phyloP scores from a whole-genome alignment of 2,888 invertebrate genomes.

The Harpalus rufipes region DNA sequence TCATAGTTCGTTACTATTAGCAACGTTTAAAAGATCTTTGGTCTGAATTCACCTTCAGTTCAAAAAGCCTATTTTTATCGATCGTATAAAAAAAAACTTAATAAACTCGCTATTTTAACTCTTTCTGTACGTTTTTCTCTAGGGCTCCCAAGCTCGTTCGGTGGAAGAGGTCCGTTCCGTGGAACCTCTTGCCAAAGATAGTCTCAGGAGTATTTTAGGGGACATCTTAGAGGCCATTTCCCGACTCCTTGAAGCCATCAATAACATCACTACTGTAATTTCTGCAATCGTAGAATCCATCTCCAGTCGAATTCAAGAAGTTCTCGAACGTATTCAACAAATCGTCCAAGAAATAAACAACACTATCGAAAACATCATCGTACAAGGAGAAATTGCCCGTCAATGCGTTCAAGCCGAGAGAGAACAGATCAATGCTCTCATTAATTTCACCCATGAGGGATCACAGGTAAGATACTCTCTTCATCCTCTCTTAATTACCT shows the following conservation, averaged over 20 bases:
- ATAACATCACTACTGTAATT: neutral
- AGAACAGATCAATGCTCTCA: neutral
- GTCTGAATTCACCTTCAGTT: too few species aligned
- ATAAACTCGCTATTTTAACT: neutral
- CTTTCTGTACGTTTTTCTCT: neutral
- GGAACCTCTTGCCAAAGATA: too few species aligned
- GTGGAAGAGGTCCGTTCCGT: neutral
- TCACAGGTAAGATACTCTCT: too few species aligned
- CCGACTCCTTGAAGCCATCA: conserved; percentile 1
- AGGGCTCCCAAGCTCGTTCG: conserved; percentile 52
- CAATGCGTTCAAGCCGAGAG: conserved; percentile 1
- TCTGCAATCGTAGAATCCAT: neutral
- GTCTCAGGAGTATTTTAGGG: conserved; percentile 18
- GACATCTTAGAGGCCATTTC: neutral
- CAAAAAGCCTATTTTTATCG: too few species aligned
- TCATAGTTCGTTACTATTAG: too few species aligned
- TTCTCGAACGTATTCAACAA: neutral
- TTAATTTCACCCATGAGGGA: too few species aligned
- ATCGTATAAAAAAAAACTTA: too few species aligned
- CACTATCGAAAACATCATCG: neutral
- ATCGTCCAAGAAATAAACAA: conserved; percentile 7
- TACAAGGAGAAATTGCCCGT: conserved; percentile 5
- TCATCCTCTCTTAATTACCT: too few species aligned
- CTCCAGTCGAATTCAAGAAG: conserved; percentile 13
- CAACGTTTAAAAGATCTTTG: too few species aligned